phyloP scores from a whole-genome alignment of 1,140 invertebrate genomes.

The Brachionus paranguensis region DNA sequence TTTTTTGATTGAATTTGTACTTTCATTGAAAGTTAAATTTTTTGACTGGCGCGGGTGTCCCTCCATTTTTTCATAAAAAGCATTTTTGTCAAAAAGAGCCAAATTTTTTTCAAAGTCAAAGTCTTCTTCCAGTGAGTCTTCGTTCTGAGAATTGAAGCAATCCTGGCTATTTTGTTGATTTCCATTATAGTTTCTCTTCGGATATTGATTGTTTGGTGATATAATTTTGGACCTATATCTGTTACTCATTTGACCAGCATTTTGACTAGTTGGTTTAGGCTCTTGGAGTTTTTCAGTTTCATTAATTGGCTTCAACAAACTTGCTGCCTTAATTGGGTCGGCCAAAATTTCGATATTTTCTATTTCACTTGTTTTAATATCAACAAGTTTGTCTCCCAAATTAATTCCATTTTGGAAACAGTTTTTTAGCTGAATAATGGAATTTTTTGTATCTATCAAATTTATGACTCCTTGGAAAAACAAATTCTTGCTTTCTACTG shows the following conservation, averaged over 20 bases:
- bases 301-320: neutral
- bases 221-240: neutral
- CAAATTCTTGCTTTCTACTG: constrained; percentile 23
- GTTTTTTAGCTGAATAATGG: constrained; percentile 23
- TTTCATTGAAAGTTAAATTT: constrained; percentile 42
- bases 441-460: neutral
- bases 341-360: constrained; percentile 33
- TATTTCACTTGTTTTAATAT: constrained; percentile 34
- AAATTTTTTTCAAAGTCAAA: constrained; percentile 91
- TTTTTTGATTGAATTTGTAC: neutral
- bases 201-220: neutral
- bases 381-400: neutral
- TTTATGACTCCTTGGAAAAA: constrained; percentile 30
- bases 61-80: constrained; percentile 67
- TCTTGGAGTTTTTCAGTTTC: neutral
- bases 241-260: neutral
- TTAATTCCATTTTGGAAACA: constrained; percentile 36
- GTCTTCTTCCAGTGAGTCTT: constrained; percentile 63
- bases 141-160: constrained; percentile 62
- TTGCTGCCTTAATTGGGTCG: constrained; percentile 4
- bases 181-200: neutral
- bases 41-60: constrained; percentile 42
- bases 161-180: constrained; percentile 52
- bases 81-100: constrained; percentile 76
- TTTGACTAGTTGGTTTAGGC: neutral